These are phyloP conservation scores for Drosophila sulfurigaster DNA, from an alignment of 1,140 invertebrate genomes.

Conservation along the genomic window DNA sequence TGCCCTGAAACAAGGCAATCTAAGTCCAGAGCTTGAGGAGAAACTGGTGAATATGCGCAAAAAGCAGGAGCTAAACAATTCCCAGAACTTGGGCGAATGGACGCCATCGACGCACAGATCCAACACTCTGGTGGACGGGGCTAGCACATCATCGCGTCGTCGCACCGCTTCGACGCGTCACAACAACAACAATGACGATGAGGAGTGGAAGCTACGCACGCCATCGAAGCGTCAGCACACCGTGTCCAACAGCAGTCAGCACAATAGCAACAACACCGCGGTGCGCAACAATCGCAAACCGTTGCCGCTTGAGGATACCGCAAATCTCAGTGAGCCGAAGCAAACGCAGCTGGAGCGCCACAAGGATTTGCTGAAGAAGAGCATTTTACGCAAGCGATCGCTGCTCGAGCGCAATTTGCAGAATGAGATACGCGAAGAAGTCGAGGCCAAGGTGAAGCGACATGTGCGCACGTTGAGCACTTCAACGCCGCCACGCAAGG, in stretches of 20 bases:
- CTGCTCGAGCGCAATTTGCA: conserved; percentile 96
- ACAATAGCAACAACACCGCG: conserved; percentile 37
- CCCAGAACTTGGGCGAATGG: conserved; percentile 84
- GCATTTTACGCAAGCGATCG: conserved; percentile 95
- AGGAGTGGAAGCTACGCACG: conserved; percentile 62
- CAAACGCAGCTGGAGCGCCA: conserved; percentile 86
- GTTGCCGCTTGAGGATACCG: conserved; percentile 33
- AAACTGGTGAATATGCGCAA: conserved; percentile 94
- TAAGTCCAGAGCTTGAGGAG: conserved; percentile 97
- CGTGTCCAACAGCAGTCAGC: conserved; percentile 3
- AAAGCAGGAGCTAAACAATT: conserved; percentile 93
- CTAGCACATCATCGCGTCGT: conserved; percentile 35
- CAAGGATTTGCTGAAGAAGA: conserved; percentile 96
- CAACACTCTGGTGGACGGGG: conserved; percentile 31
- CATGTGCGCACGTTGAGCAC: conserved; percentile 82
- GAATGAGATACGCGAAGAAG: conserved; percentile 93
- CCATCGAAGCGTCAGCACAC: conserved; percentile 52
- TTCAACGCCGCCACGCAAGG: conserved; percentile 66
- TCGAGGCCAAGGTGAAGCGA: conserved; percentile 86
- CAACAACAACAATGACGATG: conserved; percentile 57
- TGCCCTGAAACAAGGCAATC: conserved; percentile 93
- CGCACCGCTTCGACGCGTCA: conserved; percentile 45
- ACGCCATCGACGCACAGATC: conserved; percentile 56
- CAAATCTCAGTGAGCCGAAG: conserved; percentile 52
- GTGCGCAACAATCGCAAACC: conserved; percentile 57